Base-by-base conservation (phyloP, 2,888 invertebrate species). In the Cloeon dipterum region DNA sequence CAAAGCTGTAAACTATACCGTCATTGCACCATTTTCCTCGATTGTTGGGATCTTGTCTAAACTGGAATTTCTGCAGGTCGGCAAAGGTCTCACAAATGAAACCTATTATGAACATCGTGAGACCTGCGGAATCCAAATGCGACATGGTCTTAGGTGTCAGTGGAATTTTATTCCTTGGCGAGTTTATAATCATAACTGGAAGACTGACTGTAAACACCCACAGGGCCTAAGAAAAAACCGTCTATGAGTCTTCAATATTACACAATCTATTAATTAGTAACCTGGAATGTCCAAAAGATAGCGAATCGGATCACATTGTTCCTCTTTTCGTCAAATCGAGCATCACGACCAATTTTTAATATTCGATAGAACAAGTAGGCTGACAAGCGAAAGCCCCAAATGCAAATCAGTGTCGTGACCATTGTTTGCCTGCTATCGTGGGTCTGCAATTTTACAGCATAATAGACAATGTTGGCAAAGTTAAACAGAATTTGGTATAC, bases 11-110 rank as follows among this genome's bases (percentile, higher is more conserved):
- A 17, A 39, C 46, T 56, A 58, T 55, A 76, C 77, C 88, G 49
- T 81, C 82, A 52, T 86, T 83, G 55, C 89, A 89, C 77, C 86
- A 89, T 56, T 78, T 81, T 20, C 88, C 88, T 54, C 81, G 76
- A 54, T 91, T 91, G 0, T 66, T 66, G 1, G 85, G 79, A 55
- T 89, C 83, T 50, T 82, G 79, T 43, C 83, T 70, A 53, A 89
- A 91, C 1, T 78, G 74, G 48, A 86, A 88, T 53, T 91, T 91
- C 51, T 91, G 89, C 35, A 88, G 60, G 59, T 91, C 91, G 1
- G 89, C 86, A 46, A 86, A 78, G 0, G 85, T 83, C 61, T 91
- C 91, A 14, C 78, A 76, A 34, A 86, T 52, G 34, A 91, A 60
- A 5, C 89, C 89, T 32, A 78, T 66, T n/a, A 79, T 66, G 50